A percentile compares a stretch with the other conserved stretches of the same genome.
phyloP scores from a whole-genome alignment of 2,797 vertebrate species.

The Chloroceryle amazona region DNA sequence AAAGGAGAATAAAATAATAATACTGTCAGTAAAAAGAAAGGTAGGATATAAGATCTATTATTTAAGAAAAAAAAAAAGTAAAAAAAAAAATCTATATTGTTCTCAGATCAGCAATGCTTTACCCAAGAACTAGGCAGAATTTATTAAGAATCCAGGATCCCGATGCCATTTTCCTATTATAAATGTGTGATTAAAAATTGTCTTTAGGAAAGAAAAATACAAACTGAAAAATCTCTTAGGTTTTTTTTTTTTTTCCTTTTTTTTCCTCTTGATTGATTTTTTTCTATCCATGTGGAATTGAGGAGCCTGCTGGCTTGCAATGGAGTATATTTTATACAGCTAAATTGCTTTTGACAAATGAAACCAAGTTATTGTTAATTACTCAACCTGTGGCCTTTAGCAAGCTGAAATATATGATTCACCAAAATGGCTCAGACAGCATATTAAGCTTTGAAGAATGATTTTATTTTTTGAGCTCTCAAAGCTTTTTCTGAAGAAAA shows the following conservation, averaged over 20 bases:
- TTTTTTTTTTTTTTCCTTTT: too few relatives aligned
- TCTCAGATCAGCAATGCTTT: background rate
- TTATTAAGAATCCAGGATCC: too few relatives aligned
- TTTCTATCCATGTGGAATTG: background rate
- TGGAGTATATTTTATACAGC: background rate
- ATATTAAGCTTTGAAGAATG: background rate
- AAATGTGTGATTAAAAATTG: background rate
- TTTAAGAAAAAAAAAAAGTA: background rate
- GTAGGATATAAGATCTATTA: background rate
- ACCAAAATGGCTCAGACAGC: slow-evolving; percentile 6
- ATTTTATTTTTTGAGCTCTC: background rate
- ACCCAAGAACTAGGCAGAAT: background rate
- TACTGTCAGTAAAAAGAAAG: background rate
- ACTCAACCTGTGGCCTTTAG: background rate
- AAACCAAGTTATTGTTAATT: slow-evolving; percentile 22
- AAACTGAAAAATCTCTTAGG: background rate
- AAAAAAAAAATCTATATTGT: accelerated
- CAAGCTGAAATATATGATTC: background rate
- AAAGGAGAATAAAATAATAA: background rate
- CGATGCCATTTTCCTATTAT: background rate
- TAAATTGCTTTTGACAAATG: slow-evolving; percentile 49
- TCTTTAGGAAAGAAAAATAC: background rate
- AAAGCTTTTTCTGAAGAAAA: background rate
- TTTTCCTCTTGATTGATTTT: background rate
- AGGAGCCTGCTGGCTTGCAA: background rate